These are phyloP conservation scores for Eufriesea mexicana DNA, from an alignment of 1,140 invertebrate species.

Conservation along the genomic window DNA sequence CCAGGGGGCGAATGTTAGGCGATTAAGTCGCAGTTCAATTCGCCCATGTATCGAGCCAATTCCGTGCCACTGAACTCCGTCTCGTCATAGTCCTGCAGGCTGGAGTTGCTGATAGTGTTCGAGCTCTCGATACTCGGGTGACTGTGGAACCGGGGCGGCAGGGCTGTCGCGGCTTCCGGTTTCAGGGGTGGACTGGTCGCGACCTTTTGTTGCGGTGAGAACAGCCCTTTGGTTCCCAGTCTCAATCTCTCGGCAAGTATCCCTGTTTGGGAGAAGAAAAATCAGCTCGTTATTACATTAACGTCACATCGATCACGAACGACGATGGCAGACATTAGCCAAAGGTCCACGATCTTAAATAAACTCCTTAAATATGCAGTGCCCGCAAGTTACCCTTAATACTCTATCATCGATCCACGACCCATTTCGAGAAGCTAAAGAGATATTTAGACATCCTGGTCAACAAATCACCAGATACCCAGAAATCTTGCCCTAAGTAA, in stretches of 20 bases:
- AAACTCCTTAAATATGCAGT: neutral
- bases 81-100: constrained; percentile 86
- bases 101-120: constrained; percentile 88
- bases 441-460: neutral
- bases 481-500: neutral
- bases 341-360: too few species aligned
- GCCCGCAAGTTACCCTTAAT: neutral
- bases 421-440: neutral
- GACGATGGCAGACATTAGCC: neutral
- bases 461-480: too few species aligned
- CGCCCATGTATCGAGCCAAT: constrained; percentile 85
- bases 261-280: constrained; percentile 39
- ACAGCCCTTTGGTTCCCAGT: constrained; percentile 66
- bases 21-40: constrained; percentile 83
- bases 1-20: constrained; percentile 63
- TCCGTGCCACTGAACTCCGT: constrained; percentile 86
- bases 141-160: constrained; percentile 62
- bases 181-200: constrained; percentile 13
- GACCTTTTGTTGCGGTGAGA: constrained; percentile 62
- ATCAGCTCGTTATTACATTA: neutral
- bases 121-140: constrained; percentile 76
- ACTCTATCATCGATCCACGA: too few species aligned
- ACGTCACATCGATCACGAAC: too few species aligned
- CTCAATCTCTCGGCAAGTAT: constrained; percentile 71
- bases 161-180: constrained; percentile 31